Conservation (phyloP, 2,797 vertebrate genomes). For the Ctenosaura bakeri region DNA sequence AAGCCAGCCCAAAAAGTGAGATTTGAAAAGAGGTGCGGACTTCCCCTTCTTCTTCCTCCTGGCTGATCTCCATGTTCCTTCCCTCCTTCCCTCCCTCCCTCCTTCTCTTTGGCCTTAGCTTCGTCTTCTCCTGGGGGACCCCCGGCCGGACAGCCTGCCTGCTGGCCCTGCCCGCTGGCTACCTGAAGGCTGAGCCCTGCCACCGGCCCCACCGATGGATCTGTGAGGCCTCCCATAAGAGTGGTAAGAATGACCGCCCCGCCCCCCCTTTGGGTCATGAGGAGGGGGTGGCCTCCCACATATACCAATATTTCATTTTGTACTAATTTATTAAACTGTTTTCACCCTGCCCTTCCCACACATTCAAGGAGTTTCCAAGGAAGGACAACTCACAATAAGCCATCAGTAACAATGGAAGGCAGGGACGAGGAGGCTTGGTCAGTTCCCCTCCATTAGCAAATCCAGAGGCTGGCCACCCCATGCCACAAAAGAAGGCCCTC, state of each 20-base stretch:
- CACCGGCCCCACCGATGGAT: conserved; percentile 38
- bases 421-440: neutral
- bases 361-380: no score
- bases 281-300: neutral
- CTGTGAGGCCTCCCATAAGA: conserved; percentile 25
- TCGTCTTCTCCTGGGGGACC: neutral
- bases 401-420: neutral
- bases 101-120: neutral
- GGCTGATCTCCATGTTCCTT: no score
- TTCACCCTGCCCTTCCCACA: neutral
- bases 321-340: no score
- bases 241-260: conserved; percentile 16
- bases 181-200: conserved; percentile 34
- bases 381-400: neutral
- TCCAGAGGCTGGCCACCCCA: neutral
- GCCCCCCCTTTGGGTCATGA: neutral
- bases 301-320: neutral
- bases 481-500: neutral
- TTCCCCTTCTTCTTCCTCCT: neutral
- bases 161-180: conserved; percentile 23
- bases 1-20: neutral
- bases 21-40: neutral
- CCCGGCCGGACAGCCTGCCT: neutral
- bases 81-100: neutral
- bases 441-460: neutral